Percentiles rank a stretch among this genome's conserved stretches.
Evolutionary conservation across 2,113 vertebrate species (phyloP).

Genomic region (Gyps fulvus): DNA sequence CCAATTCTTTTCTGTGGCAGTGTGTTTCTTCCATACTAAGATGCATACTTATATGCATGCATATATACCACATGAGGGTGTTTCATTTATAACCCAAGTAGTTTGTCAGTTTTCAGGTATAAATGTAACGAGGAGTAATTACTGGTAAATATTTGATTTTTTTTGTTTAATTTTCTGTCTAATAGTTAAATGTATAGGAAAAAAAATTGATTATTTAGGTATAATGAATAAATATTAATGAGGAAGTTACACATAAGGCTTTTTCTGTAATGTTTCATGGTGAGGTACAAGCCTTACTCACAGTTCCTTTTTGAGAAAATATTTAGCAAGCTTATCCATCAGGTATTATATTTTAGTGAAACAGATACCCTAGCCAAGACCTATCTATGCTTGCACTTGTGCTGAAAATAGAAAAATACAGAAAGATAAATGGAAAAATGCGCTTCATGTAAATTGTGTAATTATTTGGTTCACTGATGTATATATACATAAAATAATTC

Average conservation of each 20-base stretch:
- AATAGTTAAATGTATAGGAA: background rate
- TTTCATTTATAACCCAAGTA: background rate
- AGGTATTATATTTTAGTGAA: constrained; percentile 2
- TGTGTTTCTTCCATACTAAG: background rate
- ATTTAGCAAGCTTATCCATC: background rate
- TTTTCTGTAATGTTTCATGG: background rate
- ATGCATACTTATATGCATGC: background rate
- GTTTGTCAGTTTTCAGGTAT: background rate
- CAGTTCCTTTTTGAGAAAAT: background rate
- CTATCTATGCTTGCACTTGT: background rate
- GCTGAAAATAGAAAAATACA: background rate
- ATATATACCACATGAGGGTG: background rate
- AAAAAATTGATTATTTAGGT: background rate
- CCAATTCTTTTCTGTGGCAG: background rate
- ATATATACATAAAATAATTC: constrained; percentile 10
- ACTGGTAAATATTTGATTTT: background rate
- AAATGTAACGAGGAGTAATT: background rate
- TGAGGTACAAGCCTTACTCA: background rate
- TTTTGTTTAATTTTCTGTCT: background rate
- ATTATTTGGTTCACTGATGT: constrained; percentile 4
- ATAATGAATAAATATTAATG: background rate
- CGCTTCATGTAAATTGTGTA: background rate
- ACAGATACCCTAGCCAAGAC: background rate
- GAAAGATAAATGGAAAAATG: background rate
- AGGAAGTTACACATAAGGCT: background rate